A percentile compares a stretch with the other conserved stretches of the same genome.
These are phyloP conservation scores for Mimachlamys varia DNA, from an alignment of 2,888 invertebrate genomes.

Conservation along the genomic window DNA sequence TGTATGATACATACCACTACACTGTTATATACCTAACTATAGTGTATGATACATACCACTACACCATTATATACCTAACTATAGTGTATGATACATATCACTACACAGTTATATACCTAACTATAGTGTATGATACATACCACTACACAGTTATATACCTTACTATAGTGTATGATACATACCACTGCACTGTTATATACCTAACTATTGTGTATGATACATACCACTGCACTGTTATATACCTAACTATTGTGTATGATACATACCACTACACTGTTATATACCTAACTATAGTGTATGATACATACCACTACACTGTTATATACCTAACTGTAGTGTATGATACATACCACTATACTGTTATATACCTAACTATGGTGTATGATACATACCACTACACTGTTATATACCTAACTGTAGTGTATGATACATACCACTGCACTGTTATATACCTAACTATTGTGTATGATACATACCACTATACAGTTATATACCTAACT, in stretches of 20 bases:
- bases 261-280: not conserved
- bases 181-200: not conserved
- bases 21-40: conserved; percentile 14
- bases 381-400: not conserved
- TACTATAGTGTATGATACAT: not conserved
- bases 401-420: not conserved
- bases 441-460: not conserved
- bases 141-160: conserved; percentile 2
- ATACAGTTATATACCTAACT: not conserved
- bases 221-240: not conserved
- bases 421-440: not conserved
- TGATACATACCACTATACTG: not conserved
- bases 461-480: not conserved
- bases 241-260: not conserved
- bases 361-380: not conserved
- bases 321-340: not conserved
- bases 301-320: not conserved
- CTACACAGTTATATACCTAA: not conserved
- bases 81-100: not conserved
- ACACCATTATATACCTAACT: not conserved
- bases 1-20: not conserved
- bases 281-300: not conserved
- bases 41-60: not conserved
- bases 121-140: not conserved
- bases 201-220: not conserved